phyloP scores from a whole-genome alignment of 2,888 invertebrate genomes.

The Patella pellucida region DNA sequence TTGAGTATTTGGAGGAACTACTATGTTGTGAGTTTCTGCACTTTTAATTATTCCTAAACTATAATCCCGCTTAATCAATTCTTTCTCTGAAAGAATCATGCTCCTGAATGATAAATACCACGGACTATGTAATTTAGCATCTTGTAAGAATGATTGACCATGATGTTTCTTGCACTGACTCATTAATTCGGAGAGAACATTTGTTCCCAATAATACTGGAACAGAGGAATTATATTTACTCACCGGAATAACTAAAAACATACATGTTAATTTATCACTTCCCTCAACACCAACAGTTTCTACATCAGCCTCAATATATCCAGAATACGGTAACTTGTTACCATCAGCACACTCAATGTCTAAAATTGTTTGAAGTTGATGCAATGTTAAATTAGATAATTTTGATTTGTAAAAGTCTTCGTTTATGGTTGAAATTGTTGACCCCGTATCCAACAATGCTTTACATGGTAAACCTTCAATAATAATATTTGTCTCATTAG shows the following conservation, averaged over 20 bases:
- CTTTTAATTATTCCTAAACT: neutral
- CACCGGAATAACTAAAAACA: slow-evolving; percentile 12
- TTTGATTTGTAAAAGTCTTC: neutral
- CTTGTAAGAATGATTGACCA: neutral
- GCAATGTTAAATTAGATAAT: neutral
- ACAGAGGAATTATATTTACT: neutral
- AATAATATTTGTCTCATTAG: no score
- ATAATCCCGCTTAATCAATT: neutral
- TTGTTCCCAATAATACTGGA: slow-evolving; percentile 15
- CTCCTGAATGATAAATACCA: slow-evolving; percentile 18
- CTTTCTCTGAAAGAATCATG: slow-evolving; percentile 4
- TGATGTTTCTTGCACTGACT: no score
- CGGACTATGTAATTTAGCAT: neutral
- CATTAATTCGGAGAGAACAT: neutral
- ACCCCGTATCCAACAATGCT: no score
- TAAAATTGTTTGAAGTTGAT: neutral
- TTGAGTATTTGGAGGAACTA: neutral
- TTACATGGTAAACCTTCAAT: no score
- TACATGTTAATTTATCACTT: neutral
- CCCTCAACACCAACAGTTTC: neutral
- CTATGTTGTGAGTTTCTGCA: neutral
- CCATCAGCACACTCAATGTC: slow-evolving; percentile 16
- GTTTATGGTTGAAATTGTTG: neutral
- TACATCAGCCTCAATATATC: slow-evolving; percentile 9
- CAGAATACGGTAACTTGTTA: slow-evolving; percentile 7